A percentile compares a stretch with the other conserved stretches of the same genome.
These are phyloP conservation scores for Notarius quadriscutis DNA, from an alignment of 2,113 vertebrate species.

Conservation along the genomic window DNA sequence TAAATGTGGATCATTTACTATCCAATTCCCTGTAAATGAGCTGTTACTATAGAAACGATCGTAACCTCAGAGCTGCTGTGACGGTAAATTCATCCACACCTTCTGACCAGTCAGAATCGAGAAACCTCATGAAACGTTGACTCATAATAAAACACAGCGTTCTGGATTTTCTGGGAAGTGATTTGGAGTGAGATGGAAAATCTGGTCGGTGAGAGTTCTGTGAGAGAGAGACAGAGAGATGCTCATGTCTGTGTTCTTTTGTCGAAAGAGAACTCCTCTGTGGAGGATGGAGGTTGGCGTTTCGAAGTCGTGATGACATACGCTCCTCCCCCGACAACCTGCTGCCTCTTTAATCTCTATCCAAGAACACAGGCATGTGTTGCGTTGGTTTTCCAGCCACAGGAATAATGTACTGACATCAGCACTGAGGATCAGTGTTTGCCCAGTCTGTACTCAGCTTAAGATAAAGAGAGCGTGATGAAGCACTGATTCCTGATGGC, in stretches of 20 bases:
- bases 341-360: constrained; percentile 62
- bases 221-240: no score
- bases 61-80: background rate
- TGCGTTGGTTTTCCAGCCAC: constrained; percentile 47
- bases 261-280: background rate
- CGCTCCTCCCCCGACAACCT: constrained; percentile 42
- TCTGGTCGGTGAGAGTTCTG: background rate
- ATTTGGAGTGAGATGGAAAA: background rate
- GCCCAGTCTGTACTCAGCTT: background rate
- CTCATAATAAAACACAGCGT: background rate
- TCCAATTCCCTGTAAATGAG: background rate
- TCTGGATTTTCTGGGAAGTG: background rate
- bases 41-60: background rate
- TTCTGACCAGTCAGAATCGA: background rate
- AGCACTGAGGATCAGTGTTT: constrained; percentile 16
- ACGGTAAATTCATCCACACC: background rate
- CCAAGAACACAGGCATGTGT: constrained; percentile 55
- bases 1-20: background rate
- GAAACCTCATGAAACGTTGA: background rate
- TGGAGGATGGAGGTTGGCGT: constrained; percentile 48
- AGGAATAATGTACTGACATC: constrained; percentile 37
- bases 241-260: background rate
- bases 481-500: background rate
- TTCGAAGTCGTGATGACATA: constrained; percentile 66
- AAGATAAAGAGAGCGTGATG: background rate